Conservation (phyloP, 2,888 invertebrate genomes). For the Apodemia duryi region DNA sequence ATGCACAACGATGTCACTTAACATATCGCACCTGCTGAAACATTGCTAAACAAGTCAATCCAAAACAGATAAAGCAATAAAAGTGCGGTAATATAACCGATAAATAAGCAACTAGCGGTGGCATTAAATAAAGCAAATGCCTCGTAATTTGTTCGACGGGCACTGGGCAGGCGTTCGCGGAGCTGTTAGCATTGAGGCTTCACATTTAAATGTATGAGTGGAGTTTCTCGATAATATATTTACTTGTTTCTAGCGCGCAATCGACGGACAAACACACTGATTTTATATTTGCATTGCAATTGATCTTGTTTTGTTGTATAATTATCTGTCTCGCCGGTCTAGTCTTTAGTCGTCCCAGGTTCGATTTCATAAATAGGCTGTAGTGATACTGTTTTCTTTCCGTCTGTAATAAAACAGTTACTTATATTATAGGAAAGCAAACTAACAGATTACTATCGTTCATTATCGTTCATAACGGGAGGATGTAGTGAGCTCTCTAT, state of each 20-base stretch:
- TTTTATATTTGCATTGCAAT: not conserved
- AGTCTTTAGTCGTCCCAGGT: not conserved
- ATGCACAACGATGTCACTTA: not conserved
- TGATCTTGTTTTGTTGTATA: not conserved
- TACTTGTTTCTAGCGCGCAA: constrained; percentile 6
- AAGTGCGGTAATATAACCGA: not conserved
- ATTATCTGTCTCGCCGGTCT: not conserved
- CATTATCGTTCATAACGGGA: too few species aligned
- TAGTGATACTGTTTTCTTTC: too few species aligned
- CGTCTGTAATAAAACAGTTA: too few species aligned
- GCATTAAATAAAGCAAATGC: constrained; percentile 6
- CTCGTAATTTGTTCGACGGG: constrained; percentile 7
- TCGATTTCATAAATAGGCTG: too few species aligned
- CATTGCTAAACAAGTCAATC: constrained; percentile 4
- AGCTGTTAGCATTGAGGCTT: constrained; percentile 33
- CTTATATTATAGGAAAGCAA: too few species aligned
- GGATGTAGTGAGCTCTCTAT: too few species aligned
- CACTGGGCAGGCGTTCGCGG: constrained; percentile 5
- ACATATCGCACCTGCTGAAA: constrained; percentile 8
- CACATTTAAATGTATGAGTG: constrained; percentile 28
- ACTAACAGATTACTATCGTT: too few species aligned
- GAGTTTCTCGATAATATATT: constrained; percentile 10
- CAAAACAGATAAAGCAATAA: not conserved
- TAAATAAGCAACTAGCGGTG: constrained; percentile 7
- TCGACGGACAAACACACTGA: not conserved